phyloP scores from a whole-genome alignment of 2,113 vertebrate genomes.

The Collichthys lucidus region DNA sequence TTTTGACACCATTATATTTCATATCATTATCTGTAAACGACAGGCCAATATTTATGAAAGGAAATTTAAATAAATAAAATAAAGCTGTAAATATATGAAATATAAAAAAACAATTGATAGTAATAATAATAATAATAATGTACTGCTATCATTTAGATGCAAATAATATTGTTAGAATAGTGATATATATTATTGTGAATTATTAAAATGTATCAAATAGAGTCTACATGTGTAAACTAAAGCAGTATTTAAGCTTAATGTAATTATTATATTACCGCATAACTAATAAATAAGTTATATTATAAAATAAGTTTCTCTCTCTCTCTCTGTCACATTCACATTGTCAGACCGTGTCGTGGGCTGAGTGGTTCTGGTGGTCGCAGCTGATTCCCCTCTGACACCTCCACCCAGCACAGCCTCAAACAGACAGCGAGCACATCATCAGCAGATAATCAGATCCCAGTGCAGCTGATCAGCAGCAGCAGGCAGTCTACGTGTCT shows the following conservation, averaged over 20 bases:
- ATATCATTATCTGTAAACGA: background rate
- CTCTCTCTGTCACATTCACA: constrained; percentile 6
- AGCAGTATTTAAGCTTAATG: background rate
- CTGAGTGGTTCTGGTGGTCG: background rate
- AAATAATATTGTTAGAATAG: background rate
- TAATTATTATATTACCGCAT: background rate
- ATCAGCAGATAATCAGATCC: constrained; percentile 27
- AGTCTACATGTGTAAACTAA: background rate
- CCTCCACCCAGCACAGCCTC: background rate
- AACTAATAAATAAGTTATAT: background rate
- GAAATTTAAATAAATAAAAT: background rate
- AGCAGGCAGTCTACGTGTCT: background rate
- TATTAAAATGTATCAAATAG: background rate
- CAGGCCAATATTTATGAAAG: background rate
- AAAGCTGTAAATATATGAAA: background rate
- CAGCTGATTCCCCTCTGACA: constrained; percentile 4
- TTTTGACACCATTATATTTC: too few relatives aligned
- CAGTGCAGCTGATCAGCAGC: background rate
- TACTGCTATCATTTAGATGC: too few relatives aligned
- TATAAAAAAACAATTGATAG: too few relatives aligned
- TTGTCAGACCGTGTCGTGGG: background rate
- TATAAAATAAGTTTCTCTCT: background rate
- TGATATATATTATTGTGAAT: background rate
- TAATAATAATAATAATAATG: background rate
- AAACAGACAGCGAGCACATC: background rate